Evolutionary conservation across 2,888 invertebrate species (phyloP), one percentile per base, ranked within the genome.

Genomic region (Hartigia nigra): DNA sequence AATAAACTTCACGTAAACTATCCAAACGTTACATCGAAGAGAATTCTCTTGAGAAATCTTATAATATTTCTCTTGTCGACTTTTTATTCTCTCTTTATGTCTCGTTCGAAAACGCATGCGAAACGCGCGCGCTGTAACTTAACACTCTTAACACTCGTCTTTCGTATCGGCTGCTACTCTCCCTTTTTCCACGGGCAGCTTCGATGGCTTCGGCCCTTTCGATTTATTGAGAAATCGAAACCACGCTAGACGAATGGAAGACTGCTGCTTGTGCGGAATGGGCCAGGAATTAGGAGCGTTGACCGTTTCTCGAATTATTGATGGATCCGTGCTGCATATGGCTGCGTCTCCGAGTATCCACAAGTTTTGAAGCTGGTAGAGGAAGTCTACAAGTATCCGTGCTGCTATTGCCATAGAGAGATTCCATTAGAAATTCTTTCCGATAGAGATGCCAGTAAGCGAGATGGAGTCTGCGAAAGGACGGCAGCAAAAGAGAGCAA

Each of bases 141-240:
- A 85, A 85, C 85, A 86, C 86, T 85, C 84, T 85, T 81, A 85
- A 85, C 85, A 86, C 86, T 85, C 82, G 80, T 72, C 70, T 37
- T 34, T 32, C 78, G 39, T 55, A 35, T 75, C 74, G 39, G 77
- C 35, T 72, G 35, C 76, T 75, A 34, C 74, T 36, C 75, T 74
- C 82, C 83, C 84, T 83, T 80, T 82, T 85, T 85, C 86, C 82
- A 84, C 82, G 84, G 86, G 87, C 86, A 83, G 82, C 84, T 84
- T 86, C 85, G 81, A 83, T 84, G 86, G 85, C 85, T 87, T 86
- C 86, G 82, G 70, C 80, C 85, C 84, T 91, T 91, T 91, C 91
- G 91, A 91, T 91, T 91, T 91, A 91, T 91, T 89, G 91, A 89
- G 91, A 90, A 91, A 91, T 89, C 90, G 89, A 88, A 91, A 90